phyloP scores from a whole-genome alignment of 2,113 vertebrate species.

The Takifugu flavidus region DNA sequence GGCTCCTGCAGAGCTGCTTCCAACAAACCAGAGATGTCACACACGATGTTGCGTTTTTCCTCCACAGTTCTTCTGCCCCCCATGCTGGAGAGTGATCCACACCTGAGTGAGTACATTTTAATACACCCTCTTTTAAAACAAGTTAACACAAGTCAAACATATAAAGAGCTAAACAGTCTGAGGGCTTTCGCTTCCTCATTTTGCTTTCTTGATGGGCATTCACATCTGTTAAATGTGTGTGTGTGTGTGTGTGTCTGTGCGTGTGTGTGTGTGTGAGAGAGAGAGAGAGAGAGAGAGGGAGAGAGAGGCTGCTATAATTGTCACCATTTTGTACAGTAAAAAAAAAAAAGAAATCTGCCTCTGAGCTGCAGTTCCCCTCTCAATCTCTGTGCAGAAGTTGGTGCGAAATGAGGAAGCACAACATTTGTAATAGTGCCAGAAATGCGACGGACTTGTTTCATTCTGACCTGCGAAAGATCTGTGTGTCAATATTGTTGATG shows the following conservation, averaged over 20 bases:
- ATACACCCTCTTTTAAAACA: neutral
- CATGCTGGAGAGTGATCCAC: slow-evolving; percentile 66
- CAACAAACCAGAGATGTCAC: neutral
- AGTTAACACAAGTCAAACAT: slow-evolving; percentile 17
- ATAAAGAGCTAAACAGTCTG: neutral
- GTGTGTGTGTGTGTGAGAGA: slow-evolving; percentile 3
- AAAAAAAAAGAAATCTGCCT: too few species aligned
- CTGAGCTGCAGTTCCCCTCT: too few species aligned
- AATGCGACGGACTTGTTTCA: slow-evolving; percentile 40
- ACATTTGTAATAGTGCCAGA: slow-evolving; percentile 20
- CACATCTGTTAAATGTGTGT: neutral
- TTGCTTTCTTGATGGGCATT: slow-evolving; percentile 17
- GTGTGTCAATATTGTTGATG: neutral
- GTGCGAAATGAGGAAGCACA: slow-evolving; percentile 24
- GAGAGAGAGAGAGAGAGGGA: neutral
- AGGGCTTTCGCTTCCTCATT: slow-evolving; percentile 61
- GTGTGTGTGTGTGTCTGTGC: neutral
- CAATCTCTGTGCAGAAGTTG: neutral
- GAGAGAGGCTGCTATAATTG: too few species aligned
- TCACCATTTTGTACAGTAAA: too few species aligned
- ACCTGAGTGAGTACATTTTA: slow-evolving; percentile 59
- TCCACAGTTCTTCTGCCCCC: slow-evolving; percentile 67
- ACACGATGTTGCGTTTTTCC: slow-evolving; percentile 10
- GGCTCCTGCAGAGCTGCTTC: neutral
- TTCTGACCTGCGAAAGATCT: neutral